Percentiles rank a stretch among this genome's conserved stretches.
Conservation (phyloP, 2,797 vertebrate genomes). For the Sebastiscus albofasciatus region DNA sequence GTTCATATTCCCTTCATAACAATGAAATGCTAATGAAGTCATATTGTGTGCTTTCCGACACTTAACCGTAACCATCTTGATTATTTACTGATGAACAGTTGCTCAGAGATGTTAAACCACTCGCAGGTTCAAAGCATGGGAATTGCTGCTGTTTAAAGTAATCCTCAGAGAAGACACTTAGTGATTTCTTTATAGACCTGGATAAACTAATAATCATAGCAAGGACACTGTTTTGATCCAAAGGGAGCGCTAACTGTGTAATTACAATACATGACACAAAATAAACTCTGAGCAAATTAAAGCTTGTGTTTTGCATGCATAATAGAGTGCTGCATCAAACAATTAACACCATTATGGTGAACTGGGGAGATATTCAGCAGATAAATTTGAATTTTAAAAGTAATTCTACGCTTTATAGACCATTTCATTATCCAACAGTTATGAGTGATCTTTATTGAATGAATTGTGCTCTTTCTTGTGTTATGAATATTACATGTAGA, state of each 20-base stretch:
- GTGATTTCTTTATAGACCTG: constrained; percentile 33
- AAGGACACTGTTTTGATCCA: constrained; percentile 62
- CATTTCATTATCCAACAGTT: constrained; percentile 28
- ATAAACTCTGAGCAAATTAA: constrained; percentile 51
- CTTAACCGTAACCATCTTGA: not conserved
- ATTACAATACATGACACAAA: constrained; percentile 65
- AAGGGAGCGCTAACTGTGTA: constrained; percentile 60
- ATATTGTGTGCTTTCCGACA: not conserved
- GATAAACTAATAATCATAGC: constrained; percentile 60
- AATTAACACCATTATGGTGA: constrained; percentile 58
- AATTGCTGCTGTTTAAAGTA: constrained; percentile 32
- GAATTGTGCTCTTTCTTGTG: not conserved
- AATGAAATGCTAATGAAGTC: constrained; percentile 38
- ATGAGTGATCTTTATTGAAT: constrained; percentile 21
- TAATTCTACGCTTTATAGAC: constrained; percentile 31
- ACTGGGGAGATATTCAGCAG: constrained; percentile 51
- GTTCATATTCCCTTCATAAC: not conserved
- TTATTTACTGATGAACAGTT: constrained; percentile 30
- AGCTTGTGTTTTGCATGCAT: constrained; percentile 54
- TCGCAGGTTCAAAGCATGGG: constrained; percentile 12
- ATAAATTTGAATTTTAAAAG: constrained; percentile 39
- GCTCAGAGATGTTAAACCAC: constrained; percentile 28
- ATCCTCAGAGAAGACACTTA: constrained; percentile 39
- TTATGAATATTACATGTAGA: not conserved
- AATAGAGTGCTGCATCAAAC: constrained; percentile 63